Conservation (phyloP, 1,140 invertebrate species). For the Coboldia fuscipes region DNA sequence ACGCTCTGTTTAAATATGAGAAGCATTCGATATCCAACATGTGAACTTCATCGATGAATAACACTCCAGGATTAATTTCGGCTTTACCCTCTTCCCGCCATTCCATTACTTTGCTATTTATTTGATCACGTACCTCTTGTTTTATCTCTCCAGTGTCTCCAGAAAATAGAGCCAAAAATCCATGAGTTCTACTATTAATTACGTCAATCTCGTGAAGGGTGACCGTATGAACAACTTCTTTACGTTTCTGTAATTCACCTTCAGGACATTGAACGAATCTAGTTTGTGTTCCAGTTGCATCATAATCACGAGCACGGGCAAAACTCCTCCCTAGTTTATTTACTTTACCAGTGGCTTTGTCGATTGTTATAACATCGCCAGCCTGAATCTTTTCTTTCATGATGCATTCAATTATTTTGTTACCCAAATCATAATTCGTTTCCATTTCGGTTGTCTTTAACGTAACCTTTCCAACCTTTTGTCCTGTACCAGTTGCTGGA, state of each 20-base stretch:
- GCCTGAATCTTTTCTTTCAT: conserved; percentile 94
- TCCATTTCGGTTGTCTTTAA: conserved; percentile 99
- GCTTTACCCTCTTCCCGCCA: conserved; percentile 99
- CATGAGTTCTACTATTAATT: conserved; percentile 91
- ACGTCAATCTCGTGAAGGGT: conserved; percentile 98
- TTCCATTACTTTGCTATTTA: conserved; percentile 94
- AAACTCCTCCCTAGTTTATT: conserved; percentile 88
- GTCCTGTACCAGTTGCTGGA: conserved; percentile 73
- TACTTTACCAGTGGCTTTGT: conserved; percentile 95
- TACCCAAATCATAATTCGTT: conserved; percentile 94
- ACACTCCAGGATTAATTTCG: conserved; percentile 89
- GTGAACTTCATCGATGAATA: conserved; percentile 88
- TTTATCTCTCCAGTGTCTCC: conserved; percentile 99
- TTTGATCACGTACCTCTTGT: conserved; percentile 91
- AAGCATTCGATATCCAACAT: conserved; percentile 99
- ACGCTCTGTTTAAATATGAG: conserved; percentile 87
- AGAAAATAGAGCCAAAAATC: conserved; percentile 92
- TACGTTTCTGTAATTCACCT: conserved; percentile 95
- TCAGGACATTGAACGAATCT: conserved; percentile 97
- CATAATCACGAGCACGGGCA: conserved; percentile 88
- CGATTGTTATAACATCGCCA: conserved; percentile 93
- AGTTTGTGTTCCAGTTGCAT: conserved; percentile 80
- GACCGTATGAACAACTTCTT: conserved; percentile 96
- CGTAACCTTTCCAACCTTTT: conserved; percentile 82
- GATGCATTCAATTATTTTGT: conserved; percentile 96